phyloP scores from a whole-genome alignment of 1,140 invertebrate genomes.

The Zaprionus camerounensis region DNA sequence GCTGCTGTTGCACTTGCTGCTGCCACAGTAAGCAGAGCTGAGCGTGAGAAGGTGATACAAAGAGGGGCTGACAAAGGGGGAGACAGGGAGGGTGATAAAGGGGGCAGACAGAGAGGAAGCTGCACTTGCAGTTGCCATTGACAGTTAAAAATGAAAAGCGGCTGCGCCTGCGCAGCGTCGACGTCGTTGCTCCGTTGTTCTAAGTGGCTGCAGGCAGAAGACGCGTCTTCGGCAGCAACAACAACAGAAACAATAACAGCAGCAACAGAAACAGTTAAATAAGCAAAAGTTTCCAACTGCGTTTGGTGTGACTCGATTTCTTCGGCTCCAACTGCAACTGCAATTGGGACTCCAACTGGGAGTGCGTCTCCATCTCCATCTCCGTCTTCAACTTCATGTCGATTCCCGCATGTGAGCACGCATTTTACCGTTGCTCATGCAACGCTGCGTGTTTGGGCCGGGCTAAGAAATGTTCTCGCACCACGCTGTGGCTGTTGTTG shows the following conservation, averaged over 20 bases:
- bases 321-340: conserved; percentile 13
- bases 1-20: conserved; percentile 40
- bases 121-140: conserved; percentile 48
- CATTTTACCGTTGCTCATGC: conserved; percentile 68
- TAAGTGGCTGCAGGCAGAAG: conserved; percentile 35
- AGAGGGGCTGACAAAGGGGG: not conserved
- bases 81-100: not conserved
- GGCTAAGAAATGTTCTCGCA: conserved; percentile 38
- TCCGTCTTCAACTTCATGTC: conserved; percentile 1
- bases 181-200: conserved; percentile 29
- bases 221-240: not conserved
- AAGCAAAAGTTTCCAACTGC: conserved; percentile 66
- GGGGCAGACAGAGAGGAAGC: not conserved
- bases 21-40: conserved; percentile 22
- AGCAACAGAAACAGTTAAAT: conserved; percentile 61
- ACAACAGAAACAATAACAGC: not conserved
- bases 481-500: conserved; percentile 19
- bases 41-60: not conserved
- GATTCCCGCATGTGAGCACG: conserved; percentile 51
- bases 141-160: conserved; percentile 41
- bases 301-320: conserved; percentile 50
- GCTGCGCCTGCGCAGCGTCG: conserved; percentile 4
- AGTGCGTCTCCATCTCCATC: not conserved
- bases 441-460: conserved; percentile 40
- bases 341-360: conserved; percentile 9